phyloP scores from a whole-genome alignment of 2,797 vertebrate species.

The Arctocebus calabarensis region DNA sequence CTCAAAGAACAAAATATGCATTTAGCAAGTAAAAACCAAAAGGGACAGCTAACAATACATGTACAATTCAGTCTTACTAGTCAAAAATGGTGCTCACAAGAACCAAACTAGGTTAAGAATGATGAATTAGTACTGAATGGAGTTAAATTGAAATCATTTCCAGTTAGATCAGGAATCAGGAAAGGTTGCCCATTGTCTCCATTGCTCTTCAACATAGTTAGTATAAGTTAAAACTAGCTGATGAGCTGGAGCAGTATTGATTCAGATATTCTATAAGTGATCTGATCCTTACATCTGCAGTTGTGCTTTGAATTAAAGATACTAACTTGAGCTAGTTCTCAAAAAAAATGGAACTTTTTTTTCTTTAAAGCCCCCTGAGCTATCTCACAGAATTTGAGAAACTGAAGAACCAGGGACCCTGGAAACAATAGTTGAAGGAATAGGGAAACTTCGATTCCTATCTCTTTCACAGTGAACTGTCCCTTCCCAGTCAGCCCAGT shows the following conservation, averaged over 20 bases:
- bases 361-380: background rate
- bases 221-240: background rate
- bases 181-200: too few relatives aligned
- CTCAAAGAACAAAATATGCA: conserved; percentile 34
- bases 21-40: background rate
- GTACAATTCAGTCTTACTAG: conserved; percentile 10
- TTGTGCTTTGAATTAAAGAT: conserved; percentile 27
- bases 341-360: background rate
- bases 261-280: background rate
- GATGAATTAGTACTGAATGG: too few relatives aligned
- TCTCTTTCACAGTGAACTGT: background rate
- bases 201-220: too few relatives aligned
- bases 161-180: too few relatives aligned
- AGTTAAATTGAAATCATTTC: too few relatives aligned
- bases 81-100: background rate
- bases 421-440: background rate
- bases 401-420: background rate
- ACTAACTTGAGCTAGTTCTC: background rate
- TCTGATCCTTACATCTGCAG: background rate
- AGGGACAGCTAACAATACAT: background rate
- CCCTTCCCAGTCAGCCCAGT: background rate
- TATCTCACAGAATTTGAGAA: background rate
- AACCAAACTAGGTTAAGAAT: conserved; percentile 54
- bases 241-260: background rate
- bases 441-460: background rate